These are phyloP conservation scores for Alcedo quadribrachys DNA, from an alignment of 2,797 vertebrate genomes.

Conservation along the genomic window DNA sequence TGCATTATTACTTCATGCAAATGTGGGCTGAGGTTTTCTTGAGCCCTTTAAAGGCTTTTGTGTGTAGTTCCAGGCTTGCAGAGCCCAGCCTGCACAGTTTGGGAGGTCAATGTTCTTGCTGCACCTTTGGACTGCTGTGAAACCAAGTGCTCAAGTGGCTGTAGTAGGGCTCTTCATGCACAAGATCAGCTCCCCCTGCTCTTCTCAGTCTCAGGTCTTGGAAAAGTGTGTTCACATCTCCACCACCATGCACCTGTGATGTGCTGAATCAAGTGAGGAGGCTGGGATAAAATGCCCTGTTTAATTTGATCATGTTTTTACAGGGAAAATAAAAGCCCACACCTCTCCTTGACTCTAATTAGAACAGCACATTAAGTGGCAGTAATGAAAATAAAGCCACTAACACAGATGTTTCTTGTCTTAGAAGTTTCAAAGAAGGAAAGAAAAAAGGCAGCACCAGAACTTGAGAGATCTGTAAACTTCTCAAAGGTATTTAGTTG, in stretches of 20 bases:
- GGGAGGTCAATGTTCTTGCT: background rate
- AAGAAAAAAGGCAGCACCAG: background rate
- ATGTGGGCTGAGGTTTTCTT: background rate
- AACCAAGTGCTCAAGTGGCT: background rate
- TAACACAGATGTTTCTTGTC: background rate
- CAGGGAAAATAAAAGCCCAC: background rate
- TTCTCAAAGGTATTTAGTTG: background rate
- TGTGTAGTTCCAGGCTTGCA: background rate
- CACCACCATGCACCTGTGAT: background rate
- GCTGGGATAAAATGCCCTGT: background rate
- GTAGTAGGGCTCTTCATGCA: background rate
- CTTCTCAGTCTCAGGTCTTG: background rate
- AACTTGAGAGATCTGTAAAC: background rate
- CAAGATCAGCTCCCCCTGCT: background rate
- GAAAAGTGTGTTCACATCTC: background rate
- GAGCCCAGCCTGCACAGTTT: accelerated
- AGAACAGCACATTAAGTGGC: background rate
- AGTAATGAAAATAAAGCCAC: slow-evolving; percentile 12
- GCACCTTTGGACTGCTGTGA: background rate
- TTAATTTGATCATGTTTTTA: slow-evolving; percentile 10
- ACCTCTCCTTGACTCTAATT: slow-evolving; percentile 38
- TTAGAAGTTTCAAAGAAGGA: background rate
- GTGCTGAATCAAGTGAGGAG: background rate
- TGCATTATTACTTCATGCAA: background rate
- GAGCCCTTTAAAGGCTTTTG: background rate